A percentile compares a stretch with the other conserved stretches of the same genome.
Evolutionary conservation across 1,140 invertebrate genomes (phyloP).

Genomic region (Pseudomyrmex gracilis): DNA sequence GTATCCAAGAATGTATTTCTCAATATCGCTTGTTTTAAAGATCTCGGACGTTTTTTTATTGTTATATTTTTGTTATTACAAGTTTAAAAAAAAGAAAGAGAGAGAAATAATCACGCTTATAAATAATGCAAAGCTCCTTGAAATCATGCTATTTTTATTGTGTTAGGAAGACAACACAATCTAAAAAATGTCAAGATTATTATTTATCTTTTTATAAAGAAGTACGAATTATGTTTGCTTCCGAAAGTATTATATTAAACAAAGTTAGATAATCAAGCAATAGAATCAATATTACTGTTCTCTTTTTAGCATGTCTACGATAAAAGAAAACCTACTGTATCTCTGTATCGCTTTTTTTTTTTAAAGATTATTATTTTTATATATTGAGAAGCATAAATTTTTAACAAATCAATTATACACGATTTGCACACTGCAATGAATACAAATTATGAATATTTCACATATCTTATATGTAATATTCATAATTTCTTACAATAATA

Average conservation of each 20-base stretch:
- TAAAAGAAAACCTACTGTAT: not conserved
- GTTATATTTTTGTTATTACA: conserved; percentile 38
- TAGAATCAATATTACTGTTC: conserved; percentile 12
- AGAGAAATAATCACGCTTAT: no score
- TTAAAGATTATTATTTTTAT: conserved; percentile 37
- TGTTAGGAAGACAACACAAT: conserved; percentile 7
- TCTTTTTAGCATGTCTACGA: not conserved
- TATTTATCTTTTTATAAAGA: not conserved
- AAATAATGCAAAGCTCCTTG: conserved; percentile 5
- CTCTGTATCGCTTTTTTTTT: conserved; percentile 20
- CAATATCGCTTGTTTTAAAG: conserved; percentile 23
- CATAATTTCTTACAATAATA: not conserved
- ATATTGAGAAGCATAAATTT: conserved; percentile 41
- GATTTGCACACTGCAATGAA: no score
- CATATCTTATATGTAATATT: not conserved
- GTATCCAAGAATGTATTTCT: not conserved
- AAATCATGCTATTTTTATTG: conserved; percentile 29
- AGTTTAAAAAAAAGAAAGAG: not conserved
- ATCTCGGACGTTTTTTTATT: conserved; percentile 40
- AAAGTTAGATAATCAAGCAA: conserved; percentile 31
- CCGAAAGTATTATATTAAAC: conserved; percentile 27
- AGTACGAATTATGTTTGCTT: conserved; percentile 45
- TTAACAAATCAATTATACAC: not conserved
- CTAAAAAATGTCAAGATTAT: no score
- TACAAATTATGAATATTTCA: no score